phyloP scores from a whole-genome alignment of 2,888 invertebrate genomes.

The Aphelenchoides bicaudatus region DNA sequence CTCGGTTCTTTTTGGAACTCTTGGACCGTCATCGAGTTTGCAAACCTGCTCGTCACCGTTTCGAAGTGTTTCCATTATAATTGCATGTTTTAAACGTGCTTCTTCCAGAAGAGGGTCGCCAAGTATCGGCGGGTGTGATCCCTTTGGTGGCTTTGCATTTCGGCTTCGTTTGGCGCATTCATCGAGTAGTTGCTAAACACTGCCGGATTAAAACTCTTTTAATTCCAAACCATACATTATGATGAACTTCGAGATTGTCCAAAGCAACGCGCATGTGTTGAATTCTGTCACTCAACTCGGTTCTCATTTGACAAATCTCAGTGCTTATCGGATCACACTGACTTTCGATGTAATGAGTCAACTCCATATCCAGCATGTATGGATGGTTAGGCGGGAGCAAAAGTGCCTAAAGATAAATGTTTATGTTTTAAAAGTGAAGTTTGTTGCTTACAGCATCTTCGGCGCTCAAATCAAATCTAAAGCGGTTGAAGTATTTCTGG shows the following conservation, averaged over 20 bases:
- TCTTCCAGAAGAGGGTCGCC: constrained; percentile 25
- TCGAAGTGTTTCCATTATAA: constrained; percentile 30
- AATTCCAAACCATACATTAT: constrained; percentile 3
- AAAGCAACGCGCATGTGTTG: background rate
- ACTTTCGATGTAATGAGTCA: no score
- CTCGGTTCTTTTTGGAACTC: no score
- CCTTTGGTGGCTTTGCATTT: background rate
- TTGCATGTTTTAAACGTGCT: constrained; percentile 32
- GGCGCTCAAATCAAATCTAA: no score
- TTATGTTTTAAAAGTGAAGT: background rate
- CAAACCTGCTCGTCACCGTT: constrained; percentile 4
- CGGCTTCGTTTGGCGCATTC: constrained; percentile 1
- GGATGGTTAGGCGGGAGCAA: no score
- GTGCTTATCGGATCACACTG: no score
- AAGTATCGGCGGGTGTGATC: background rate
- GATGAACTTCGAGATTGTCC: constrained; percentile 3
- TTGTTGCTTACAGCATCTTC: background rate
- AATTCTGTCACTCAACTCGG: background rate
- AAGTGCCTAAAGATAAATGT: background rate
- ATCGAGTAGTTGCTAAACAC: background rate
- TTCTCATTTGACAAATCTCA: constrained; percentile 14
- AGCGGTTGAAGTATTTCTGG: no score
- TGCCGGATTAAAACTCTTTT: background rate
- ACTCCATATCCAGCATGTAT: background rate
- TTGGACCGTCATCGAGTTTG: background rate